Percentiles rank a stretch among this genome's conserved stretches.
These are phyloP conservation scores for Caenorhabditis doughertyi DNA, from an alignment of 2,888 invertebrate genomes.

Conservation along the genomic window DNA sequence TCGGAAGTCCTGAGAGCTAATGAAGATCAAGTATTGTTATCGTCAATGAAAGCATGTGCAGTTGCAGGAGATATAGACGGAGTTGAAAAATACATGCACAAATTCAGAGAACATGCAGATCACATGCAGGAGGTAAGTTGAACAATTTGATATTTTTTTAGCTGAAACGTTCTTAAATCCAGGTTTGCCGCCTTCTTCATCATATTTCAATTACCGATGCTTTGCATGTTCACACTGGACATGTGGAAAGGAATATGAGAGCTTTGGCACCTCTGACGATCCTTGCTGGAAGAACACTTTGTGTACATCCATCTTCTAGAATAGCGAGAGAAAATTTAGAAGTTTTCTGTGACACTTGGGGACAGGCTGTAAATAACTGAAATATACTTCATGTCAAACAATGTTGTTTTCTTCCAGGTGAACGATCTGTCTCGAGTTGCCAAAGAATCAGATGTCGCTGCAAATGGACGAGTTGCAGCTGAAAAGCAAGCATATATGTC, in stretches of 20 bases:
- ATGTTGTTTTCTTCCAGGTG: conserved; percentile 58
- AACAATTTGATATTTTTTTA: not conserved
- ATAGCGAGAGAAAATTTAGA: conserved; percentile 97
- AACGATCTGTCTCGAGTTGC: conserved; percentile 87
- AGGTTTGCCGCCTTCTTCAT: conserved; percentile 96
- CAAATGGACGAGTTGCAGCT: conserved; percentile 82
- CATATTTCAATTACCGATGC: conserved; percentile 96
- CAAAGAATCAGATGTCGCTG: conserved; percentile 82
- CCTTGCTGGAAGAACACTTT: conserved; percentile 93
- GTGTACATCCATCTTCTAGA: conserved; percentile 93
- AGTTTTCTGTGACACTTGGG: conserved; percentile 85
- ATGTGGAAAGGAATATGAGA: conserved; percentile 94
- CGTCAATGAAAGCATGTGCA: conserved; percentile 84
- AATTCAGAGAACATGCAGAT: conserved; percentile 97
- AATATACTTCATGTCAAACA: too few relatives aligned
- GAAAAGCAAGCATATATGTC: conserved; percentile 93
- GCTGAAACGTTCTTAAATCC: conserved; percentile 37
- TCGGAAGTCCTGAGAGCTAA: conserved; percentile 84
- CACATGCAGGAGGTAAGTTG: conserved; percentile 93
- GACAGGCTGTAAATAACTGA: conserved; percentile 85
- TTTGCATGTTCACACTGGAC: conserved; percentile 95
- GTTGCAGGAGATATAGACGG: conserved; percentile 91
- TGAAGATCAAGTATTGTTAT: conserved; percentile 84
- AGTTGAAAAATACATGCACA: conserved; percentile 94
- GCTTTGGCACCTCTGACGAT: conserved; percentile 96